Conservation (phyloP, 2,888 invertebrate species). For the Diplolepis rosae region DNA sequence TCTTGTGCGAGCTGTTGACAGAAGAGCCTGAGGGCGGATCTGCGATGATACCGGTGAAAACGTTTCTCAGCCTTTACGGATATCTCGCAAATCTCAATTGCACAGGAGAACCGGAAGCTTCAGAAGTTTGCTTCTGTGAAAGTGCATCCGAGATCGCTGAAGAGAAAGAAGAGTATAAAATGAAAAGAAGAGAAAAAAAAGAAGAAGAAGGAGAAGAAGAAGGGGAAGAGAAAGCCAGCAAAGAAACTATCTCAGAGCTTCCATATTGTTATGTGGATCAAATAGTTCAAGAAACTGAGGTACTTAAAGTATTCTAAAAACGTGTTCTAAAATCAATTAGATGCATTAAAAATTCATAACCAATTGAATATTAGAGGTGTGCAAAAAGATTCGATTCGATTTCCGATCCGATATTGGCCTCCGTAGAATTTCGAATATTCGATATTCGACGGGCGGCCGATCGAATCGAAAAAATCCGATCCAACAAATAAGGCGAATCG, state of each 20-base stretch:
- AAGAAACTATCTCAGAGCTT: conserved; percentile 10
- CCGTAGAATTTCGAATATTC: no score
- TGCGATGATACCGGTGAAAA: conserved; percentile 80
- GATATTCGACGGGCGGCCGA: no score
- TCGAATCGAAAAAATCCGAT: no score
- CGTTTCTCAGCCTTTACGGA: conserved; percentile 76
- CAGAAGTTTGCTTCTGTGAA: conserved; percentile 18
- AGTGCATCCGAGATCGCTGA: conserved; percentile 6
- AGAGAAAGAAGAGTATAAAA: neutral
- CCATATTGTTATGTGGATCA: neutral
- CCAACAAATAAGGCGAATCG: no score
- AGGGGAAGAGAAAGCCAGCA: neutral
- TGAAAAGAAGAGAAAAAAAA: neutral
- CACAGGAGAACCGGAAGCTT: conserved; percentile 47
- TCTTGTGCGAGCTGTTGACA: conserved; percentile 86
- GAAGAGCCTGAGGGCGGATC: conserved; percentile 89
- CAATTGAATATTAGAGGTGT: no score
- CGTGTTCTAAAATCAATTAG: neutral
- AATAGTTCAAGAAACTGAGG: neutral
- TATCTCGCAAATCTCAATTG: conserved; percentile 66
- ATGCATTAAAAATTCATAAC: neutral
- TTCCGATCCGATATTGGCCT: no score
- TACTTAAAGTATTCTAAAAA: neutral
- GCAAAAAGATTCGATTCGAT: no score
- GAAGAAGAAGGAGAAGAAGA: neutral